Evolutionary conservation across 2,888 invertebrate species (phyloP), one percentile per base, ranked within the genome.

Genomic region (Ditylenchus weischeri): DNA sequence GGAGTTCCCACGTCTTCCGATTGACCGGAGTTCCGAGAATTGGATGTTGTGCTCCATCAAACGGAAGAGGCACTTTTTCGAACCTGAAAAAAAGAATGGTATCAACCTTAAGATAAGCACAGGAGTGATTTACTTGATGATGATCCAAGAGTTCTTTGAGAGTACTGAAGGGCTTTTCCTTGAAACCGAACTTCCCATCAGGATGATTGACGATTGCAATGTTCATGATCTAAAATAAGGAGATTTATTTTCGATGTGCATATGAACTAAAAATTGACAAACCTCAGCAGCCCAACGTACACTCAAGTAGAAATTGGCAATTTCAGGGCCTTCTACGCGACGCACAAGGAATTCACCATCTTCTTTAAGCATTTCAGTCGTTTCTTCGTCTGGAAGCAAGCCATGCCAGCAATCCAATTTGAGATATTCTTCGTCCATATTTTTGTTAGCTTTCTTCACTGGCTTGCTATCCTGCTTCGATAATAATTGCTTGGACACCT

Each of bases 1-100:
- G 66, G 21, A 73, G 63, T 60, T 73, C 73, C 73, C 73, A 73
- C n/a, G 57, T 50, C 51, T 72, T 70, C 36, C 73, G 50, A 11
- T 69, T 54, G 51, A 72, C 60, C 13, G 72, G 64, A 19, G 49
- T n/a, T 7, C 63, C 21, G 13, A 63, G 29, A 18, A 48, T 29
- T 0, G 54, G 36, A 11, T 54, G 21, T 18, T 23, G 21, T 7
- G 54, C n/a, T 23, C 54, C 54, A 23, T 54, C 54, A 18, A 54
- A 54, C 1, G 54, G 54, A 23, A 54, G 54, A 6, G 54, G 23
- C 11, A 54, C 29, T 54, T 54, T n/a, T 54, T 54, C 54, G 54
- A 54, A 54, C 54, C 54, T 54, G n/a, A 11, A 54, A 21, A 10
- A 29, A 13, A 54, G 13, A 54, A 10, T 21, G 29, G n/a, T 2